Evolutionary conservation across 2,113 vertebrate genomes (phyloP).

Genomic region (Enhydra lutris): DNA sequence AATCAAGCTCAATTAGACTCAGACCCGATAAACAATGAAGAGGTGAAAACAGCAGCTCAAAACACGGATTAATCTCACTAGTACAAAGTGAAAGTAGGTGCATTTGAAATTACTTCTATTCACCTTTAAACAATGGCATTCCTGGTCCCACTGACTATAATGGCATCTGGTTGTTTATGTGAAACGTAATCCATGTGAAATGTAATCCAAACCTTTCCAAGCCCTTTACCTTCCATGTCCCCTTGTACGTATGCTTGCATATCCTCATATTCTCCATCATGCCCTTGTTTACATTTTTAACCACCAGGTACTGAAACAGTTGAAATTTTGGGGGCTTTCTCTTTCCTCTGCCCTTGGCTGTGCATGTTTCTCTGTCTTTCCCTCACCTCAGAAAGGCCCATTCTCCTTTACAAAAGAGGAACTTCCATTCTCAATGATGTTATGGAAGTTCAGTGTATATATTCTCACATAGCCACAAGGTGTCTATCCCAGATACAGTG

Average conservation of each 20-base stretch:
- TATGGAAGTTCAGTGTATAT: neutral
- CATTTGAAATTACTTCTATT: slow-evolving; percentile 34
- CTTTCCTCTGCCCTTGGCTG: neutral
- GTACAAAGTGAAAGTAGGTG: neutral
- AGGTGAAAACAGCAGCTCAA: slow-evolving; percentile 48
- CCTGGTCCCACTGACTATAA: neutral
- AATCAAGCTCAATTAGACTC: slow-evolving; percentile 70
- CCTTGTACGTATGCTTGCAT: neutral
- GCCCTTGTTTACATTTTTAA: neutral
- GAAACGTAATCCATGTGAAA: neutral
- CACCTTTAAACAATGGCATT: neutral
- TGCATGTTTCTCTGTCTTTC: neutral
- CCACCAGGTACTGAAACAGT: neutral
- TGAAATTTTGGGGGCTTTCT: neutral
- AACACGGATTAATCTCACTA: slow-evolving; percentile 40
- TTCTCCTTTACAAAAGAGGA: neutral
- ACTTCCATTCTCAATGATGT: neutral
- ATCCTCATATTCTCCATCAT: neutral
- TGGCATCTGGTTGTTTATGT: neutral
- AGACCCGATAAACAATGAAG: slow-evolving; percentile 50
- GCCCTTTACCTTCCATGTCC: neutral
- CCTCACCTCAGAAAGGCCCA: neutral
- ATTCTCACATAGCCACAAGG: neutral
- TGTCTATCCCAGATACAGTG: neutral
- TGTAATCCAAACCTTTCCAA: neutral